Conservation (phyloP, 2,888 invertebrate species). For the Artemia sinica region DNA sequence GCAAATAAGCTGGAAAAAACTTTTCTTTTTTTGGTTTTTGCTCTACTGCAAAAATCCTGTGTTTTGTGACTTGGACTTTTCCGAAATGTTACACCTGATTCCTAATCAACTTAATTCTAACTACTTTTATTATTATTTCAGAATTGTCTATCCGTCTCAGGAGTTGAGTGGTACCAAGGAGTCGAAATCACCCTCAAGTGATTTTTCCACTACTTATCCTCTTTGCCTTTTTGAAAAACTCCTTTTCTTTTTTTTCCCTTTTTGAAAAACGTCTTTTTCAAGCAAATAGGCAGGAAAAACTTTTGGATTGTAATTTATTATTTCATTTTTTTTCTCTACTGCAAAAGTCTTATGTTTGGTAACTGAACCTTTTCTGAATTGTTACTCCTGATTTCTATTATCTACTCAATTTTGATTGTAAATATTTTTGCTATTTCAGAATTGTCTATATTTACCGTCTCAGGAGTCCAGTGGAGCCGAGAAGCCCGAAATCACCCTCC, state of each 20-base stretch:
- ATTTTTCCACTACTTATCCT: too few species aligned
- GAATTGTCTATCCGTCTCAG: slow-evolving; percentile 87
- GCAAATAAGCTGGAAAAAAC: too few species aligned
- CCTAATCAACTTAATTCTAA: slow-evolving; percentile 18
- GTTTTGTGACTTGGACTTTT: slow-evolving; percentile 20
- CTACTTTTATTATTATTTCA: slow-evolving; percentile 41
- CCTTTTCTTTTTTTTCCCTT: too few species aligned
- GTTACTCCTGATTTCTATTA: slow-evolving; percentile 14
- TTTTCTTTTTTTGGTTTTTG: too few species aligned
- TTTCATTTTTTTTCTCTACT: neutral
- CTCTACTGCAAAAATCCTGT: neutral
- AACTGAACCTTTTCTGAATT: slow-evolving; percentile 20
- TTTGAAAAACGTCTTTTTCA: too few species aligned
- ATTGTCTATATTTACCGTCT: slow-evolving; percentile 84
- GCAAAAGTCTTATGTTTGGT: slow-evolving; percentile 14
- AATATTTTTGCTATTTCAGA: slow-evolving; percentile 46
- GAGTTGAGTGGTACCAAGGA: slow-evolving; percentile 45
- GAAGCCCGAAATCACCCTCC: slow-evolving; percentile 41
- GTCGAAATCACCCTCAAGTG: too few species aligned
- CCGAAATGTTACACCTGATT: slow-evolving; percentile 20
- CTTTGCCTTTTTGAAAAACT: too few species aligned
- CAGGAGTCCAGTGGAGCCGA: slow-evolving; percentile 66
- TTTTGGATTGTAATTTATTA: too few species aligned
- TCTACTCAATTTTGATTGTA: slow-evolving; percentile 17
- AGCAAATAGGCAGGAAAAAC: too few species aligned